Percentiles rank a stretch among this genome's conserved stretches.
These are phyloP conservation scores for Mallotus villosus DNA, from an alignment of 2,797 vertebrate genomes.

Conservation along the genomic window DNA sequence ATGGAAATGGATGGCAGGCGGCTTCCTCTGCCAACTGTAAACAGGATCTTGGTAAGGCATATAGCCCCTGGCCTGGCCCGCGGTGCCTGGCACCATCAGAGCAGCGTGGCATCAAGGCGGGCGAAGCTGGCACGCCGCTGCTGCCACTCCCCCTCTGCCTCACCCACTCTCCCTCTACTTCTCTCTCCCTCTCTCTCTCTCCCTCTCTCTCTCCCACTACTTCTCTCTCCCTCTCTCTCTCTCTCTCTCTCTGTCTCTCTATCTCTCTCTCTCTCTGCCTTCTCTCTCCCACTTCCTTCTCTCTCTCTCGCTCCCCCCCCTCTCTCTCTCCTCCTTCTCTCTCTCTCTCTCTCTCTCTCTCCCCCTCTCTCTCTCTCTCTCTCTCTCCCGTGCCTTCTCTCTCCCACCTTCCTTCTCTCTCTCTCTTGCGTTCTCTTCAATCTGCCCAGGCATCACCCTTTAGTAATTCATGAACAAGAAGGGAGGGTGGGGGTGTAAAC, in stretches of 20 bases:
- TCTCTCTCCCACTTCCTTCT: no score
- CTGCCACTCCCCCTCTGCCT: constrained; percentile 4
- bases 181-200: constrained; percentile 55
- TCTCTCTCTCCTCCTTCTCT: no score
- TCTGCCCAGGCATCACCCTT: constrained; percentile 65
- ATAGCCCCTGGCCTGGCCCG: constrained; percentile 77
- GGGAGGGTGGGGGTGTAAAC: constrained; percentile 58
- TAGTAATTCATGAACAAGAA: constrained; percentile 74
- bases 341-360: no score
- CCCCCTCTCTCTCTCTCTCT: no score
- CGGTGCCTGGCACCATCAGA: constrained; percentile 53
- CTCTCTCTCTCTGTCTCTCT: no score
- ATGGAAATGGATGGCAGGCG: constrained; percentile 79
- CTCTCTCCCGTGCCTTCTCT: constrained; percentile 42
- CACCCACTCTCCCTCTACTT: constrained; percentile 47
- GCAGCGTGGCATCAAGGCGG: not conserved
- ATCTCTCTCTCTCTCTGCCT: no score
- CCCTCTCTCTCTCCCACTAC: no score
- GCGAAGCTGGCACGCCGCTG: constrained; percentile 2
- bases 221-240: no score
- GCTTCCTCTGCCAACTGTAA: constrained; percentile 80
- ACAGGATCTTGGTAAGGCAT: constrained; percentile 86
- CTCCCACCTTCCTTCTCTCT: not conserved
- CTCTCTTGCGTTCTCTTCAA: constrained; percentile 25
- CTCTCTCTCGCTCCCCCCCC: no score